A percentile compares a stretch with the other conserved stretches of the same genome.
Conservation (phyloP, 2,113 vertebrate genomes). For the Hystrix cristata region DNA sequence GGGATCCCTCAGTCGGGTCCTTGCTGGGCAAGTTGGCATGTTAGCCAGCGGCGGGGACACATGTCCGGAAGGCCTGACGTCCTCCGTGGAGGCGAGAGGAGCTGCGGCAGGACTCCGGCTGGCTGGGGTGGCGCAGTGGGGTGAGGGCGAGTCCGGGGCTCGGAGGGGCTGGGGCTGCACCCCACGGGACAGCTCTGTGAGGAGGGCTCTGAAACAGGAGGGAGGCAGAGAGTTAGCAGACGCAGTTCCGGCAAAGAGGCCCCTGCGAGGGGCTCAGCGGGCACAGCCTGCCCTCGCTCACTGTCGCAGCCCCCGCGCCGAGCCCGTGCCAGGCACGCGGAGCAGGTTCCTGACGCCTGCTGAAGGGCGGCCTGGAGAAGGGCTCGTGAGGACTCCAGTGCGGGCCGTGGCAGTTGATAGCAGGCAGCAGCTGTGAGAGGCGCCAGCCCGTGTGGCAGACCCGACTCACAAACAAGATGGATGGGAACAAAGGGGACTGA, state of each 20-base stretch:
- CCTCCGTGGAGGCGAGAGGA: neutral
- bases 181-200: neutral
- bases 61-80: neutral
- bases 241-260: neutral
- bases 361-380: neutral
- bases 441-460: neutral
- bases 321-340: neutral
- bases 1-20: neutral
- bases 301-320: rapidly evolving
- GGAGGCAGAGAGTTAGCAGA: neutral
- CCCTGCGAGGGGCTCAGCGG: too few relatives aligned
- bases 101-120: neutral
- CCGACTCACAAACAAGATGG: neutral
- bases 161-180: neutral
- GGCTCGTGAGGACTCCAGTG: slow-evolving; percentile 36
- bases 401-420: neutral
- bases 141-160: neutral
- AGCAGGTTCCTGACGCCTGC: neutral
- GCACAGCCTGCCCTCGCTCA: neutral
- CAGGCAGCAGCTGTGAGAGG: slow-evolving; percentile 34
- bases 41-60: neutral
- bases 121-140: neutral
- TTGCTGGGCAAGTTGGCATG: neutral
- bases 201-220: neutral
- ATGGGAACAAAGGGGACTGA: neutral